phyloP scores from a whole-genome alignment of 2,888 invertebrate species.

The Acanthosepion lycidas region DNA sequence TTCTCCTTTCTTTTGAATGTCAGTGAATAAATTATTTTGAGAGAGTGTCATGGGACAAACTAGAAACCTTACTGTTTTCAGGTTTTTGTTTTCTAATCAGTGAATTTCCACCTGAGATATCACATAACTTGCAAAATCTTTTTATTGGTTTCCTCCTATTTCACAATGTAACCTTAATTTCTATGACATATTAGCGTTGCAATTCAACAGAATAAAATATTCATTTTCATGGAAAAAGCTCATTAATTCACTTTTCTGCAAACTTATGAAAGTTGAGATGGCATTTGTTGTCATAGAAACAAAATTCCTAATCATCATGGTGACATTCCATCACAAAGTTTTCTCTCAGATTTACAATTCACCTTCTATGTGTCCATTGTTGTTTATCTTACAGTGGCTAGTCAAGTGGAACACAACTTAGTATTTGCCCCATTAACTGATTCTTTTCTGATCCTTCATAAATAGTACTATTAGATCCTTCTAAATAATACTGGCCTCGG shows the following conservation, averaged over 20 bases:
- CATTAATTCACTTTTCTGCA: conserved; percentile 3
- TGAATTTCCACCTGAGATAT: too few species aligned
- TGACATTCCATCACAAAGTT: conserved; percentile 20
- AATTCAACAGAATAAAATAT: background rate
- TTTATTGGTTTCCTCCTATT: too few species aligned
- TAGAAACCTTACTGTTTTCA: too few species aligned
- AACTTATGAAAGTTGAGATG: conserved; percentile 23
- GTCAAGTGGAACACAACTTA: conserved; percentile 11
- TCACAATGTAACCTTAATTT: background rate
- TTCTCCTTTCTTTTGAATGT: too few species aligned
- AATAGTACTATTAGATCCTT: background rate
- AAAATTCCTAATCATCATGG: conserved; percentile 21
- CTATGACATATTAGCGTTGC: background rate
- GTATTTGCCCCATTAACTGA: background rate
- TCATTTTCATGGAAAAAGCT: background rate
- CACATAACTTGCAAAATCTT: too few species aligned
- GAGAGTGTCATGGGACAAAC: too few species aligned
- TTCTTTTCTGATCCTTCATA: background rate
- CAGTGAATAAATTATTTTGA: too few species aligned
- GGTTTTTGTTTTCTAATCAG: too few species aligned
- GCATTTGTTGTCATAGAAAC: conserved; percentile 12
- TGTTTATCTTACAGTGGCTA: background rate
- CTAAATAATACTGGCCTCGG: background rate
- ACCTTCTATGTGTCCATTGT: background rate
- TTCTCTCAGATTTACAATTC: background rate